phyloP scores from a whole-genome alignment of 1,140 invertebrate genomes.

The Bombus polaris region DNA sequence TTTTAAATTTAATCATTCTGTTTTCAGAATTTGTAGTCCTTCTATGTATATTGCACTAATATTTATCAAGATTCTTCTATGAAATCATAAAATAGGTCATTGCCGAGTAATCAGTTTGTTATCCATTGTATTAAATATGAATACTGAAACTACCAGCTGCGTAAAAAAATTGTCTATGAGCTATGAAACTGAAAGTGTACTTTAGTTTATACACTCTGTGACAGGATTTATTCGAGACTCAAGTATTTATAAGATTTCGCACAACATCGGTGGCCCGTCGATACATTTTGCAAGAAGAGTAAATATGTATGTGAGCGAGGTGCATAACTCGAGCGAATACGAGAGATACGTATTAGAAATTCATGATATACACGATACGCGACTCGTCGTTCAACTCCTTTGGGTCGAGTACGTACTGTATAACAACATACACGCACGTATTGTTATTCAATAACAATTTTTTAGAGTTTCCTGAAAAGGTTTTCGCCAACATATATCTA shows the following conservation, averaged over 20 bases:
- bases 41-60: too few species aligned
- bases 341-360: background rate
- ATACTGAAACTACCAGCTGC: too few species aligned
- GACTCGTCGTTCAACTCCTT: too few species aligned
- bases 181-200: too few species aligned
- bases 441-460: conserved; percentile 6
- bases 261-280: background rate
- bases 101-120: too few species aligned
- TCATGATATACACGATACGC: background rate
- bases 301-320: background rate
- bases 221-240: background rate
- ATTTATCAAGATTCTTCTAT: too few species aligned
- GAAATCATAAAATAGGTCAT: too few species aligned
- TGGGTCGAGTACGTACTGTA: background rate
- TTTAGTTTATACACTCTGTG: background rate
- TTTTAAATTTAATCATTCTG: too few species aligned
- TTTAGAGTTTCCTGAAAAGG: background rate
- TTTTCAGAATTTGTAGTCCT: too few species aligned
- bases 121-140: too few species aligned
- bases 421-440: background rate
- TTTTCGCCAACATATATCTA: background rate
- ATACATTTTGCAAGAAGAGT: background rate
- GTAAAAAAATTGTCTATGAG: too few species aligned
- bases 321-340: background rate
- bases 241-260: background rate